Conservation (phyloP, 1,140 invertebrate species). For the Drosophila nigromelanica region DNA sequence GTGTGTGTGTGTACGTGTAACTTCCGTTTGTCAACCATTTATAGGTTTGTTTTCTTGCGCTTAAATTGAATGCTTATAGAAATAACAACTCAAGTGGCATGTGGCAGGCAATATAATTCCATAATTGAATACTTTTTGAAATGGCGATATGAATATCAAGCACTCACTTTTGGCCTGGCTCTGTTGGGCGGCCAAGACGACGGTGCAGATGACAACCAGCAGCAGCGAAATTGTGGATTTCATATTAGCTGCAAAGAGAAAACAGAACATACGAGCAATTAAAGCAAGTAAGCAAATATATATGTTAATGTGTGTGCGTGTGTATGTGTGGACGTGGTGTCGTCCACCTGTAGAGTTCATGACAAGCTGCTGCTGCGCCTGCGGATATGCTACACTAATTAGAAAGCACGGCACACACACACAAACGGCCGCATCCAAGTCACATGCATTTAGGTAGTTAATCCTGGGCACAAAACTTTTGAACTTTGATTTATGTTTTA, state of each 20-base stretch:
- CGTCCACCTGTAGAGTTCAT: slow-evolving; percentile 57
- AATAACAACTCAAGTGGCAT: slow-evolving; percentile 40
- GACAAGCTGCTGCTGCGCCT: slow-evolving; percentile 41
- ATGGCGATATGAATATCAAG: neutral
- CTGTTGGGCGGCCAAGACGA: slow-evolving; percentile 80
- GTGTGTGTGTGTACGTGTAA: slow-evolving; percentile 15
- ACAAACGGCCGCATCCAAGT: slow-evolving; percentile 23
- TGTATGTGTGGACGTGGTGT: neutral
- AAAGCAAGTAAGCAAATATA: slow-evolving; percentile 5
- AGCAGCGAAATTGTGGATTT: slow-evolving; percentile 80
- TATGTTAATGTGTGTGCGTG: neutral
- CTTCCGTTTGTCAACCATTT: slow-evolving; percentile 56
- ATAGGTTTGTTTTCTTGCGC: slow-evolving; percentile 68
- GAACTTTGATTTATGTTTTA: slow-evolving; percentile 76
- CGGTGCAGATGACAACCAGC: slow-evolving; percentile 79
- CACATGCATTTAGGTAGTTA: slow-evolving; percentile 67
- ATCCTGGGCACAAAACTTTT: slow-evolving; percentile 72
- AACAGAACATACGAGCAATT: slow-evolving; percentile 29
- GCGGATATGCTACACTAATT: slow-evolving; percentile 63
- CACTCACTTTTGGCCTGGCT: slow-evolving; percentile 83
- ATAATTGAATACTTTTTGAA: slow-evolving; percentile 8
- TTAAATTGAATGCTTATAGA: slow-evolving; percentile 66
- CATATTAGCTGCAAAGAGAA: slow-evolving; percentile 72
- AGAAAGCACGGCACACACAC: slow-evolving; percentile 59
- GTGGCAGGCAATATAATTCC: slow-evolving; percentile 12